Conservation (phyloP, 2,888 invertebrate species). For the Deroplatys truncata region DNA sequence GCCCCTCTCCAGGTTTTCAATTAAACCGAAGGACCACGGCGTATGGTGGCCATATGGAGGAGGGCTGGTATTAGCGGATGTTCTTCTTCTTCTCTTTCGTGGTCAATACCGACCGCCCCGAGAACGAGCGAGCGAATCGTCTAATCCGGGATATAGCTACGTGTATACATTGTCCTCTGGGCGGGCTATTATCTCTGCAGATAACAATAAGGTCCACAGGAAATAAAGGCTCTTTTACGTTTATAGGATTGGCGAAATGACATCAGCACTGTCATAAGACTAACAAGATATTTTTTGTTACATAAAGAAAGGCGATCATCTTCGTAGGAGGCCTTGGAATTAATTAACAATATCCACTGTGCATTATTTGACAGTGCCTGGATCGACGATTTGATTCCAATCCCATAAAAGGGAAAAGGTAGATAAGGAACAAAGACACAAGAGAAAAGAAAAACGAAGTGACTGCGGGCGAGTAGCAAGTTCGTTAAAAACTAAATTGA, state of each 20-base stretch:
- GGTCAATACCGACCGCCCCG: neutral
- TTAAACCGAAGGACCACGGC: slow-evolving; percentile 11
- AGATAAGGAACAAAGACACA: too few relatives aligned
- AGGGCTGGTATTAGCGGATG: slow-evolving; percentile 1
- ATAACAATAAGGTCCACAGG: neutral
- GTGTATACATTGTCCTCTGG: neutral
- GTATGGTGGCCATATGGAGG: neutral
- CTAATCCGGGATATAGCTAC: neutral
- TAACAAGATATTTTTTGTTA: neutral
- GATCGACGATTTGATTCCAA: too few relatives aligned
- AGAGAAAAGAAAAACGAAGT: too few relatives aligned
- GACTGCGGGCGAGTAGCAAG: too few relatives aligned
- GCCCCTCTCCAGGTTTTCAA: slow-evolving; percentile 19
- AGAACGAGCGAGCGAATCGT: neutral
- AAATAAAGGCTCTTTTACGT: neutral
- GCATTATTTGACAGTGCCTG: neutral
- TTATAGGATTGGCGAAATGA: neutral
- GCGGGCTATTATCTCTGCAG: neutral
- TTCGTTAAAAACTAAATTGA: too few relatives aligned
- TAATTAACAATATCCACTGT: neutral
- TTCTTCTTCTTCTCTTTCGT: neutral
- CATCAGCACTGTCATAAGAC: neutral
- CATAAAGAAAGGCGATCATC: neutral
- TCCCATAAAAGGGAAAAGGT: too few relatives aligned
- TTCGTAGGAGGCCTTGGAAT: neutral